A percentile compares a stretch with the other conserved stretches of the same genome.
Evolutionary conservation across 2,113 vertebrate genomes (phyloP).

Genomic region (Acrocephalus kingi): DNA sequence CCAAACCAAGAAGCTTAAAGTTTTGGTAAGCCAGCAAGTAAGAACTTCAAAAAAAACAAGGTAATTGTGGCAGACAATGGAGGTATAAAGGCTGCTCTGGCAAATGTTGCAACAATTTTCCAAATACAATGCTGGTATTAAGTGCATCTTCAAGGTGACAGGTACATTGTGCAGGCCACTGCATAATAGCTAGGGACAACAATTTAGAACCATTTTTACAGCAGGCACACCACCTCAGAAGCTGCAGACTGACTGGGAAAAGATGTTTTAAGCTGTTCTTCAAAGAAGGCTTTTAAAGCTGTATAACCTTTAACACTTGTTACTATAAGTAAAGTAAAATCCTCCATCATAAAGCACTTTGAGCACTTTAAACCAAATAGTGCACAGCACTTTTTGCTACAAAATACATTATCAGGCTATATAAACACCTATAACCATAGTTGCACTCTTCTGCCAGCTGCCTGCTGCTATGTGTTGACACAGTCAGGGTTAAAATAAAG

Average conservation of each 20-base stretch:
- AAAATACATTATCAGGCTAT: neutral
- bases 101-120: neutral
- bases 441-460: neutral
- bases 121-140: neutral
- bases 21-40: neutral
- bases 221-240: neutral
- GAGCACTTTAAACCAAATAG: neutral
- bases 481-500: neutral
- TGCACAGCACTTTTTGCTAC: neutral
- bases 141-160: neutral
- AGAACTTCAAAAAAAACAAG: neutral
- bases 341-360: neutral
- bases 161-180: neutral
- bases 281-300: neutral
- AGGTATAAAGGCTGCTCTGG: neutral
- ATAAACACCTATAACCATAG: neutral
- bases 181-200: neutral
- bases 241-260: neutral
- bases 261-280: neutral
- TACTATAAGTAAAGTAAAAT: neutral
- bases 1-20: neutral
- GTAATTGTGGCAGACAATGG: neutral
- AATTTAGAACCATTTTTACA: neutral
- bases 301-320: neutral
- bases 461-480: neutral